Conservation (phyloP, 2,888 invertebrate genomes). For the Chamaedrilus cognettii region DNA sequence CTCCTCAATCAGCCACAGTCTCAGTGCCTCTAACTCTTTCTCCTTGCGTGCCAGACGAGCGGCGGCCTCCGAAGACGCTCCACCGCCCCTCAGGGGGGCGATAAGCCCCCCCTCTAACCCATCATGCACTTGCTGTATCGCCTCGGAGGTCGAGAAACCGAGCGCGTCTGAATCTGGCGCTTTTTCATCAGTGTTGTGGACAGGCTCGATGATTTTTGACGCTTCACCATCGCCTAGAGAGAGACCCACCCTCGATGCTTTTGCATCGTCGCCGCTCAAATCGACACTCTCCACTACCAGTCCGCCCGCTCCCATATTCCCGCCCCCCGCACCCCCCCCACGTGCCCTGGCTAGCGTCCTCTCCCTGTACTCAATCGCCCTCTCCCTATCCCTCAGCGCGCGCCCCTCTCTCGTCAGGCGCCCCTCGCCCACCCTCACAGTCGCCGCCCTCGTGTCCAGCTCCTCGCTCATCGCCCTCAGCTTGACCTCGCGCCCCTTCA, state of each 20-base stretch:
- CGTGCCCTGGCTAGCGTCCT: not conserved
- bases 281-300: not conserved
- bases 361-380: slow-evolving; percentile 21
- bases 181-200: no score
- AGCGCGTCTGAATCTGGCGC: no score
- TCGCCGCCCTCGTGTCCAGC: slow-evolving; percentile 19
- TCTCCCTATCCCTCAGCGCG: slow-evolving; percentile 18
- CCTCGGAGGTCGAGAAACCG: no score
- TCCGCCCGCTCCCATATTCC: not conserved
- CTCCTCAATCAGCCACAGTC: slow-evolving; percentile 11
- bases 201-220: no score
- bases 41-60: slow-evolving; percentile 8
- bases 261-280: not conserved
- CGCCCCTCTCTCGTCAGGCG: slow-evolving; percentile 15
- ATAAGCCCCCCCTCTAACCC: no score
- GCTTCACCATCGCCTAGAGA: not conserved
- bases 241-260: not conserved
- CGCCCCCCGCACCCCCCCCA: not conserved
- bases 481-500: slow-evolving; percentile 16
- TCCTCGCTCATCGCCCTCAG: slow-evolving; percentile 22
- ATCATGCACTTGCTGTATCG: no score
- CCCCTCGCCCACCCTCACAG: slow-evolving; percentile 20
- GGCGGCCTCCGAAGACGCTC: no score
- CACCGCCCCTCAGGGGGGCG: no score
- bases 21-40: slow-evolving; percentile 11